phyloP scores from a whole-genome alignment of 2,797 vertebrate species.

The Amblyraja radiata region DNA sequence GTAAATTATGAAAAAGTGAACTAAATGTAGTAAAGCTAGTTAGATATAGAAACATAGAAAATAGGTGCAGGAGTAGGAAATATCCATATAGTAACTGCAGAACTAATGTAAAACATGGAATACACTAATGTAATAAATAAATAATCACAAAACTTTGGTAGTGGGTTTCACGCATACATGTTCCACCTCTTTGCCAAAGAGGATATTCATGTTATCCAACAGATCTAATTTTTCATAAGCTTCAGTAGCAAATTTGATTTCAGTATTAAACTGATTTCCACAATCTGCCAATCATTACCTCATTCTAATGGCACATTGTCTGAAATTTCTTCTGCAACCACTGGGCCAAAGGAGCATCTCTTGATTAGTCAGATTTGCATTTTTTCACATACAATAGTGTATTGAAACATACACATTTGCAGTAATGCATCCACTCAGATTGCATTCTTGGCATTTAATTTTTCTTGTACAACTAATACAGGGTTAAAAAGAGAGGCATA shows the following conservation, averaged over 20 bases:
- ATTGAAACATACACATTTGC: background rate
- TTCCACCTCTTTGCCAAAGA: background rate
- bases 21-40: background rate
- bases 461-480: background rate
- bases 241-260: background rate
- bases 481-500: background rate
- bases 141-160: background rate
- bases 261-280: background rate
- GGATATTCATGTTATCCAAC: background rate
- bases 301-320: background rate
- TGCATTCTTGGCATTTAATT: background rate
- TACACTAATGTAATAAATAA: background rate
- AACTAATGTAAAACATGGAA: background rate
- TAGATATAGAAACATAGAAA: background rate
- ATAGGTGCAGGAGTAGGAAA: too few species aligned
- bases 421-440: background rate
- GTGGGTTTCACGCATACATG: background rate
- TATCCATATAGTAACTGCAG: background rate
- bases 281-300: background rate
- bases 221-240: background rate
- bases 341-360: background rate
- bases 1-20: background rate
- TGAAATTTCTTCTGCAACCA: background rate
- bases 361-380: background rate
- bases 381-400: background rate